Evolutionary conservation across 2,888 invertebrate species (phyloP), one percentile per base, ranked within the genome.

Genomic region (Lacanobia oleracea): DNA sequence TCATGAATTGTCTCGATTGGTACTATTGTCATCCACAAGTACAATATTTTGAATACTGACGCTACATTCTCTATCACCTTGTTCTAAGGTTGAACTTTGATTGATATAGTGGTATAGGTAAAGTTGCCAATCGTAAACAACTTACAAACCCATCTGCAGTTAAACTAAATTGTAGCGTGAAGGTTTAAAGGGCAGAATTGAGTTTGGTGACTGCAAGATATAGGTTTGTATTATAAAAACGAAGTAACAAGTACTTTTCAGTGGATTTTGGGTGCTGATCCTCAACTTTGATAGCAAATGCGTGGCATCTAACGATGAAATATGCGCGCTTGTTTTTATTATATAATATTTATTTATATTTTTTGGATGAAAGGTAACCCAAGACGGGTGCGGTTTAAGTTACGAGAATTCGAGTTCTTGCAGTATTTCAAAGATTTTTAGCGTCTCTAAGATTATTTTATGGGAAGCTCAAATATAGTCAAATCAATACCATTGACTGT

Each of bases 1-100:
- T 87, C 86, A 88, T 87, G 86, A 83, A 82, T 83, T 84, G 83
- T 83, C 83, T 84, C 82, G 79, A 86, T 86, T 87, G 88, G 80
- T 82, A 82, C 84, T 78, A 87, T 88, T 88, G 86, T 87, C 84
- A 77, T 84, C 77, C 71, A 68, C 48, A 68, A 67, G 71, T 63
- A 71, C 86, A 79, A 80, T 48, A 33, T 61, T 73, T 72, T 61
- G 1, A 61, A 72, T 64, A 56, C 73, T 0, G 12, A 21, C 27
- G 8, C n/a, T 1, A 16, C 21, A 43, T 23, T 51, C 37, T 33
- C 61, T 77, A 67, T 0, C 0, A 0, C 37, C 0, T 18, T 2
- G 14, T 0, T 0, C 1, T 74, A 86, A 40, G 61, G 75, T 33
- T 43, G 53, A 56, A 43, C 67, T 72, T 80, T 8, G 45, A 10